Evolutionary conservation across 2,113 vertebrate species (phyloP).

Genomic region (Vulpes ferrilata): DNA sequence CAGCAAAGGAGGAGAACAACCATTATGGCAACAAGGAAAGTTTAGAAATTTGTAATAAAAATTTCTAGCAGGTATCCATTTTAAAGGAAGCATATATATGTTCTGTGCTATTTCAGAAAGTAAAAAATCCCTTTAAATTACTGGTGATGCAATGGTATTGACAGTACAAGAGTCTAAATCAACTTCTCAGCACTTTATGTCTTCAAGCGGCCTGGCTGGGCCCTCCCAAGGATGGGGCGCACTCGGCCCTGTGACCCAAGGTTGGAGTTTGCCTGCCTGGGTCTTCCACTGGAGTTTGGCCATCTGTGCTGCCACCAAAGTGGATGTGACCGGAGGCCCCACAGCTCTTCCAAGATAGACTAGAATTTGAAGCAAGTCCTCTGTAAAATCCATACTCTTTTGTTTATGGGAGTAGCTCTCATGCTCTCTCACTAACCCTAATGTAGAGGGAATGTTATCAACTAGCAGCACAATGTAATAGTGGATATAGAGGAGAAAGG

Average conservation of each 20-base stretch:
- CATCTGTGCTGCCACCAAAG: fast-evolving
- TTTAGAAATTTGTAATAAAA: neutral
- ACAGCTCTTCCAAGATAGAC: fast-evolving
- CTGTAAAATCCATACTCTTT: neutral
- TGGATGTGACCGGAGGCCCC: too few species aligned
- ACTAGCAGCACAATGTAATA: neutral
- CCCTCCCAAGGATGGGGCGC: neutral
- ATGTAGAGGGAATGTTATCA: neutral
- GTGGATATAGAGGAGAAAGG: neutral
- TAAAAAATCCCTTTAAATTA: neutral
- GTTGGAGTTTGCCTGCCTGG: neutral
- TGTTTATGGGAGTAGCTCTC: neutral
- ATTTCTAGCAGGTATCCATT: too few species aligned
- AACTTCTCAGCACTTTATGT: neutral
- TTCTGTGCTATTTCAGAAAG: neutral
- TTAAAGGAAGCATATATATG: neutral
- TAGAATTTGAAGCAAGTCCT: neutral
- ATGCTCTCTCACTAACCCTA: neutral
- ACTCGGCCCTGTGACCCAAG: neutral
- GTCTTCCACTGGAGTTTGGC: fast-evolving
- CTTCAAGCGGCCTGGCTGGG: neutral
- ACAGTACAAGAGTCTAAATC: neutral
- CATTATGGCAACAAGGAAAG: neutral
- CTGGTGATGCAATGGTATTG: neutral
- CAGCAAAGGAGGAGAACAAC: neutral